Percentiles rank a stretch among this genome's conserved stretches.
These are phyloP conservation scores for Drosophila paucipuncta DNA, from an alignment of 2,888 invertebrate species.

Conservation along the genomic window DNA sequence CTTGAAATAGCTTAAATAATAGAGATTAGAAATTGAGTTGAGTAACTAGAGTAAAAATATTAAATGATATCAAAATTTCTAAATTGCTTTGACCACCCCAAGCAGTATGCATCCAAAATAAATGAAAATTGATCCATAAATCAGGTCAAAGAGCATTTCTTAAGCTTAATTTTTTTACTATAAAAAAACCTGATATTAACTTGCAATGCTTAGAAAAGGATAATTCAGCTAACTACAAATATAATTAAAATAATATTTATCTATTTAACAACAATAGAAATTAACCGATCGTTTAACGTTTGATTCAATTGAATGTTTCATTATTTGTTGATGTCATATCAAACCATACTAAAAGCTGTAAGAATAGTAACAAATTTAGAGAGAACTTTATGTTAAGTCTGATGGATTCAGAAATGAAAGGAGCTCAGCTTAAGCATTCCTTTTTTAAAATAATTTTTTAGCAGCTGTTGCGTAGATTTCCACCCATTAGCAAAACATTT, in stretches of 20 bases:
- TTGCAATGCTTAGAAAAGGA: neutral
- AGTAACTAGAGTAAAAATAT: neutral
- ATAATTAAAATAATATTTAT: neutral
- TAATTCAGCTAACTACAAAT: neutral
- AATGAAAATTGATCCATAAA: neutral
- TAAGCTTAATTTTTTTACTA: neutral
- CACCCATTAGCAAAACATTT: neutral
- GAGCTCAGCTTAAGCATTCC: neutral
- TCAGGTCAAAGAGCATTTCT: neutral
- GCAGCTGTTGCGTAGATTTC: slow-evolving; percentile 18
- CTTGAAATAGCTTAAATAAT: neutral
- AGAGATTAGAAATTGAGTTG: neutral
- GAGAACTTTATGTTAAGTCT: no score
- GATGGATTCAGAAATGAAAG: neutral
- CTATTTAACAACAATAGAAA: neutral
- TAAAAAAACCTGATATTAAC: no score
- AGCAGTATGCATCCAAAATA: neutral
- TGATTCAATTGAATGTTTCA: neutral
- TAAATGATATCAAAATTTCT: neutral
- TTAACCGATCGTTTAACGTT: neutral
- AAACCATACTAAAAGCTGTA: neutral
- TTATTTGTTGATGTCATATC: no score
- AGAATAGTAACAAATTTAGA: neutral
- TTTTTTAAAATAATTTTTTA: neutral
- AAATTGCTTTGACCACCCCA: neutral